Percentiles rank a stretch among this genome's conserved stretches.
phyloP scores from a whole-genome alignment of 2,888 invertebrate genomes.

The Steromphala cineraria region DNA sequence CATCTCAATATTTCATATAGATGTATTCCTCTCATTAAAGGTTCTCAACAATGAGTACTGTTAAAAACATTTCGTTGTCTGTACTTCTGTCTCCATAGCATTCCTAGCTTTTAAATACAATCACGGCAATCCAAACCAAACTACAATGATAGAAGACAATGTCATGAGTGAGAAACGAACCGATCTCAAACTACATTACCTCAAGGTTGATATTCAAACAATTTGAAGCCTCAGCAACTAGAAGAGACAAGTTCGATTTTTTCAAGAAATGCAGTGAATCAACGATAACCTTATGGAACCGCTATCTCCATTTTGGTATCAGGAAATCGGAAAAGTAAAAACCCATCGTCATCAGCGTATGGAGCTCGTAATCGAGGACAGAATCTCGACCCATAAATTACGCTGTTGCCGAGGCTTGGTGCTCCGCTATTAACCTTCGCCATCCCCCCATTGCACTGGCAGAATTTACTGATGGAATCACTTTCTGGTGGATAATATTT shows the following conservation, averaged over 20 bases:
- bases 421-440: constrained; percentile 7
- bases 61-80: too few species aligned
- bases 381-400: constrained; percentile 12
- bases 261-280: neutral
- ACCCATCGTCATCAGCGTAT: neutral
- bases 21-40: too few species aligned
- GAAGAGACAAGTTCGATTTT: neutral
- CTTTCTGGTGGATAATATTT: neutral
- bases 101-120: too few species aligned
- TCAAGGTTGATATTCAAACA: too few species aligned
- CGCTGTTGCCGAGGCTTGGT: neutral
- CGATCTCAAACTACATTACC: too few species aligned
- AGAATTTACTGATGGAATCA: neutral
- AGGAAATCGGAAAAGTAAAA: constrained; percentile 13
- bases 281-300: neutral
- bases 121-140: too few species aligned
- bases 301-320: neutral
- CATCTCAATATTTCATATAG: too few species aligned
- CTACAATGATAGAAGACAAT: too few species aligned
- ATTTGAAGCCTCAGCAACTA: too few species aligned
- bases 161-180: too few species aligned
- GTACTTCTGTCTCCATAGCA: too few species aligned
- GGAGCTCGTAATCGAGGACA: neutral
- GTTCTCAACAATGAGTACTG: too few species aligned
- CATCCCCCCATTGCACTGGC: neutral